These are phyloP conservation scores for Sericinus montela DNA, from an alignment of 2,888 invertebrate genomes.

Conservation along the genomic window DNA sequence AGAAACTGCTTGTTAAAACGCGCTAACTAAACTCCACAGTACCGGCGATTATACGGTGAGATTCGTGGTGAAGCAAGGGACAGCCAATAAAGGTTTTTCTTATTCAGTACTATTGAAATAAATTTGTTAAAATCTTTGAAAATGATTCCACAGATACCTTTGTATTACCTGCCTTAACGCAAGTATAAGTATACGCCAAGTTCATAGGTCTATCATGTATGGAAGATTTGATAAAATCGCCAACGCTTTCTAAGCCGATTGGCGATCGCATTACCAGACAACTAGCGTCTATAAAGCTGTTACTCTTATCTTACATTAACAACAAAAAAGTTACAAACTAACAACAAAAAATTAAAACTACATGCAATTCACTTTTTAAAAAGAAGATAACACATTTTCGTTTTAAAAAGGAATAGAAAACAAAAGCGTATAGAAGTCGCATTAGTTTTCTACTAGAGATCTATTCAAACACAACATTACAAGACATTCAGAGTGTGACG, in stretches of 20 bases:
- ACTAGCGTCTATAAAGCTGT: too few species aligned
- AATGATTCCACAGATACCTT: neutral
- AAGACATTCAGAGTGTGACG: slow-evolving; percentile 4
- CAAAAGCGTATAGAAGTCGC: slow-evolving; percentile 9
- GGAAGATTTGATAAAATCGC: too few species aligned
- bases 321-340: too few species aligned
- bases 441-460: slow-evolving; percentile 12
- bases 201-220: too few species aligned
- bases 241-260: too few species aligned
- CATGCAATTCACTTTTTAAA: too few species aligned
- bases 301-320: too few species aligned
- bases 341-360: too few species aligned
- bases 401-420: neutral
- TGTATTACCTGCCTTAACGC: too few species aligned
- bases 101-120: neutral
- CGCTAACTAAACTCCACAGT: slow-evolving; percentile 13
- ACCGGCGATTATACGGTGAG: slow-evolving; percentile 5
- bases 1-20: slow-evolving; percentile 16
- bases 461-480: slow-evolving; percentile 8
- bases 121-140: neutral
- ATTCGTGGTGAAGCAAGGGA: slow-evolving; percentile 2
- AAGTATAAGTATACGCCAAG: too few species aligned
- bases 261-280: too few species aligned
- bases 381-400: too few species aligned
- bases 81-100: slow-evolving; percentile 4